Conservation (phyloP, 2,113 vertebrate species). For the Pterocles burchelli region DNA sequence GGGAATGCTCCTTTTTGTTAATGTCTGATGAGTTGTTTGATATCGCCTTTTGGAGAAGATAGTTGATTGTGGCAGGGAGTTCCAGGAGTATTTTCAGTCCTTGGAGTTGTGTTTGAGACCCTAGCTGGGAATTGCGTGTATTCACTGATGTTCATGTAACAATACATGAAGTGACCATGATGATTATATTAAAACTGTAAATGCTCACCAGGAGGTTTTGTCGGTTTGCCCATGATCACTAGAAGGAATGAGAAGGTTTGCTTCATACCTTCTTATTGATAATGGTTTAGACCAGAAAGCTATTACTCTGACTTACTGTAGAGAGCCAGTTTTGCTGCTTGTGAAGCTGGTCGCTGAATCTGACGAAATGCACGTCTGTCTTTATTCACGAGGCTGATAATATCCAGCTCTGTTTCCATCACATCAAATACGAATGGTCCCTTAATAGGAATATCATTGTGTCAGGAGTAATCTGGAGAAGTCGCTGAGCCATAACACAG, state of each 20-base stretch:
- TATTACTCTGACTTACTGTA: neutral
- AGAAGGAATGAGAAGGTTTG: neutral
- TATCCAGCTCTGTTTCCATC: neutral
- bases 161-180: neutral
- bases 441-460: neutral
- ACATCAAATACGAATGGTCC: neutral
- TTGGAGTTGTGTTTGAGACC: neutral
- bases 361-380: neutral
- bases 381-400: neutral
- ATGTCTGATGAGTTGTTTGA: neutral
- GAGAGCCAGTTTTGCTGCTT: neutral
- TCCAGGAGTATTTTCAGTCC: neutral
- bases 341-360: neutral
- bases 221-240: neutral
- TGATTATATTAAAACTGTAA: slow-evolving; percentile 11
- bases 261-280: neutral
- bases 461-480: neutral
- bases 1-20: neutral
- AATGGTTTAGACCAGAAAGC: neutral
- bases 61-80: neutral
- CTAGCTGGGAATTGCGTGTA: neutral
- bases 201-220: neutral
- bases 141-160: neutral
- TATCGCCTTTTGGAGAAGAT: neutral
- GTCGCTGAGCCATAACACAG: neutral